Conservation (phyloP, 2,888 invertebrate species). For the Eupithecia vulgata region DNA sequence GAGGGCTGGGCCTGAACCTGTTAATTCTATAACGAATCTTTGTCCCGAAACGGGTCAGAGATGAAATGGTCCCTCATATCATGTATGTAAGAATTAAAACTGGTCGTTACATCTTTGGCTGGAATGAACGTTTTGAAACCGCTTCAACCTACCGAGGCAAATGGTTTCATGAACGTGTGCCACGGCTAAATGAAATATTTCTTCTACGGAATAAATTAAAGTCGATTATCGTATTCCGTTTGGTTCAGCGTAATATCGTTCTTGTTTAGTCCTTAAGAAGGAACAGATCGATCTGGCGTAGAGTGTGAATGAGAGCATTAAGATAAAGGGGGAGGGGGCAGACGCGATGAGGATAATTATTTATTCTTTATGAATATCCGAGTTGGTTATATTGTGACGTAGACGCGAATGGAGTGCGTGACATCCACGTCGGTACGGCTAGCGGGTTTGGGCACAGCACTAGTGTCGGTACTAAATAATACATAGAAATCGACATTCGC, state of each 20-base stretch:
- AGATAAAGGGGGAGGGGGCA: conserved; percentile 64
- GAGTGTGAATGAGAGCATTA: conserved; percentile 84
- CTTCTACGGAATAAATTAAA: conserved; percentile 82
- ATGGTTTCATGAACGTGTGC: conserved; percentile 77
- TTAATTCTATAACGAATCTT: conserved; percentile 79
- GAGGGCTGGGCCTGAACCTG: conserved; percentile 78
- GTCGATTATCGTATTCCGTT: conserved; percentile 78
- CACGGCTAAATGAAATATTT: conserved; percentile 80
- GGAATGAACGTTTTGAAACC: conserved; percentile 78
- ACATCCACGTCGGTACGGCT: conserved; percentile 34
- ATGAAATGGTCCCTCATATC: conserved; percentile 76
- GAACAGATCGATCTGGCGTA: conserved; percentile 77
- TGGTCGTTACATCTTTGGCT: conserved; percentile 71
- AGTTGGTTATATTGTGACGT: conserved; percentile 77
- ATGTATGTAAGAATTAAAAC: conserved; percentile 82
- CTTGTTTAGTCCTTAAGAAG: conserved; percentile 73
- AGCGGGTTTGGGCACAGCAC: conserved; percentile 56
- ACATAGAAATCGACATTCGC: conserved; percentile 81
- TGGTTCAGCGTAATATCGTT: conserved; percentile 64
- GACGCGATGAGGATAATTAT: conserved; percentile 78
- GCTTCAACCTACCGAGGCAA: conserved; percentile 67
- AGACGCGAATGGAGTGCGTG: conserved; percentile 1
- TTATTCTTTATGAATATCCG: conserved; percentile 85
- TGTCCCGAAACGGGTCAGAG: conserved; percentile 61
- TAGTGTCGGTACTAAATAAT: conserved; percentile 79